Evolutionary conservation across 2,113 vertebrate genomes (phyloP).

Genomic region (Lagenorhynchus albirostris): DNA sequence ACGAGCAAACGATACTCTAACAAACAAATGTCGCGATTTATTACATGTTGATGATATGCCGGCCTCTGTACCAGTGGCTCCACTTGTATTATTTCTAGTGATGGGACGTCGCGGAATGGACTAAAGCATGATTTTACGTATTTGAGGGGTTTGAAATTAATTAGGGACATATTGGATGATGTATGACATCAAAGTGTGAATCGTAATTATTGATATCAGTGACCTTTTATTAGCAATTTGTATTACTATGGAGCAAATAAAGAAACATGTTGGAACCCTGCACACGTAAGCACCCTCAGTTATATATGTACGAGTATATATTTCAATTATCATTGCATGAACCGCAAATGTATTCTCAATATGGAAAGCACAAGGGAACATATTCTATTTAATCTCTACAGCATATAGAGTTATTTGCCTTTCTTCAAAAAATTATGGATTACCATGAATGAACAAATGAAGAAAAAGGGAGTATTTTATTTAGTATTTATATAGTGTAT

Average conservation of each 20-base stretch:
- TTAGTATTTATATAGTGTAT: background rate
- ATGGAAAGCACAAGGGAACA: background rate
- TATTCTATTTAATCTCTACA: background rate
- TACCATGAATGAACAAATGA: background rate
- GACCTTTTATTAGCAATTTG: background rate
- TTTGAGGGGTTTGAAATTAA: background rate
- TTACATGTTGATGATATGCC: slow-evolving; percentile 18
- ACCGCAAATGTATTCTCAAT: background rate
- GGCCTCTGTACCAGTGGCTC: background rate
- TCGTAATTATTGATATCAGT: background rate
- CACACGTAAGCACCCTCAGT: background rate
- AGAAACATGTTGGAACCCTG: background rate
- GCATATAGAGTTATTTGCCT: background rate
- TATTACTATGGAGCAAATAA: background rate
- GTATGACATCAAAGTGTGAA: background rate
- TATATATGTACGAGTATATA: fast-evolving
- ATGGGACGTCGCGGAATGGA: background rate
- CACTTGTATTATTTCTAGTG: background rate
- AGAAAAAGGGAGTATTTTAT: background rate
- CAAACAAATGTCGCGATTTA: background rate
- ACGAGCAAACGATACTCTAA: slow-evolving; percentile 13
- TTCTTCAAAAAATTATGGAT: background rate
- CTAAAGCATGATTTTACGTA: background rate
- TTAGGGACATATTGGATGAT: background rate
- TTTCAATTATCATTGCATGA: background rate